These are phyloP conservation scores for Indri indri DNA, from an alignment of 2,113 vertebrate species.

Conservation along the genomic window DNA sequence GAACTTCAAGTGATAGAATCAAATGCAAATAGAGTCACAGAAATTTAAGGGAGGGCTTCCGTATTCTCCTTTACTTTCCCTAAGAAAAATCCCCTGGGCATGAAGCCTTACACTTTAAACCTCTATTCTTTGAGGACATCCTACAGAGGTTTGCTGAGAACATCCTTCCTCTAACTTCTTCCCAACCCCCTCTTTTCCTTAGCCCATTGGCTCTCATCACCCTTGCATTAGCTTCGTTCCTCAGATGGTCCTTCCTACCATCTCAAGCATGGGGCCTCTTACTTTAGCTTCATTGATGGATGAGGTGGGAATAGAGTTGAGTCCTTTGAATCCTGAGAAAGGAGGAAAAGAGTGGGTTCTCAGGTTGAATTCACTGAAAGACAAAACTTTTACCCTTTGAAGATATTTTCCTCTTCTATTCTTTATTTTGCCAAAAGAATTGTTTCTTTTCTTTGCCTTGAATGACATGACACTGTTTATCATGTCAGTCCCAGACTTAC, in stretches of 20 bases:
- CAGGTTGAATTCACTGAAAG: not conserved
- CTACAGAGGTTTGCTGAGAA: not conserved
- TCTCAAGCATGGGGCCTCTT: not conserved
- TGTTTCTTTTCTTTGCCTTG: not conserved
- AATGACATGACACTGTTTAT: not conserved
- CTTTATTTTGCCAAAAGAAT: not conserved
- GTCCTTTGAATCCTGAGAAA: not conserved
- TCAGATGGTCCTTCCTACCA: not conserved
- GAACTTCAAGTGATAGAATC: not conserved
- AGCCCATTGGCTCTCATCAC: not conserved
- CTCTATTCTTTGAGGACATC: not conserved
- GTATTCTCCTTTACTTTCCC: not conserved
- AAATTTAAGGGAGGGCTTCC: not conserved
- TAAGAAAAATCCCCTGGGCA: not conserved
- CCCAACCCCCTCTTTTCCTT: not conserved
- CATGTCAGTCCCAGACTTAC: not conserved
- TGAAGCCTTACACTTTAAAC: not conserved
- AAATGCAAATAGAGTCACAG: not conserved
- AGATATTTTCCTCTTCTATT: not conserved
- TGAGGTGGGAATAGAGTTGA: not conserved
- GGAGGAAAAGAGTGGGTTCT: not conserved
- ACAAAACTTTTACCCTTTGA: not conserved
- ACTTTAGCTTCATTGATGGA: not conserved
- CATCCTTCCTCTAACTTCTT: not conserved
- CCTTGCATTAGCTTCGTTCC: not conserved